phyloP scores from a whole-genome alignment of 1,140 invertebrate species.

The Lepidurus couesii region DNA sequence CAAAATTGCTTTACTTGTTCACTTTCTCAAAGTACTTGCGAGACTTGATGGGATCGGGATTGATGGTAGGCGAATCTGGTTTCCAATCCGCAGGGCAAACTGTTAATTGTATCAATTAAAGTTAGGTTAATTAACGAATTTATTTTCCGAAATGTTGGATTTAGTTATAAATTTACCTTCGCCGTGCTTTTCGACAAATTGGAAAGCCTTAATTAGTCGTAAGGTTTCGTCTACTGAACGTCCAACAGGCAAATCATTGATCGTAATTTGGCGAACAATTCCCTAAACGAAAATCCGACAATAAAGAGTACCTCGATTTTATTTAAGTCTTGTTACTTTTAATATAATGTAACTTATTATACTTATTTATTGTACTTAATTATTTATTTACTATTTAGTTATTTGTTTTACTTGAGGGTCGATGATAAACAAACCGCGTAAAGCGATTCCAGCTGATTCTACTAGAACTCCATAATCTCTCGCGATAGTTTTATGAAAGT shows the following conservation, averaged over 20 bases:
- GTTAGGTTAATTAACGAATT: not conserved
- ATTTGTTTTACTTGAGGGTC: conserved; percentile 51
- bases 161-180: conserved; percentile 56
- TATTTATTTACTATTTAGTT: not conserved
- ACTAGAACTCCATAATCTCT: conserved; percentile 81
- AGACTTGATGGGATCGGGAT: conserved; percentile 71
- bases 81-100: conserved; percentile 84
- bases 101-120: conserved; percentile 42
- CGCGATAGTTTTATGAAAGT: conserved; percentile 85
- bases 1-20: conserved; percentile 26
- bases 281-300: conserved; percentile 49
- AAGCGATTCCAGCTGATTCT: conserved; percentile 74
- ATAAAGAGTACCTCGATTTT: conserved; percentile 28
- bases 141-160: not conserved
- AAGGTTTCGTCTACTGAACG: conserved; percentile 86
- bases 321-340: conserved; percentile 24
- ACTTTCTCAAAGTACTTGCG: conserved; percentile 64
- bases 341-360: not conserved
- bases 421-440: conserved; percentile 78
- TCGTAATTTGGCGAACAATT: conserved; percentile 68
- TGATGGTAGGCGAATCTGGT: conserved; percentile 70
- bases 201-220: conserved; percentile 83
- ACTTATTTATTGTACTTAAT: too few relatives aligned
- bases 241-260: conserved; percentile 87
- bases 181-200: conserved; percentile 87